Evolutionary conservation across 2,888 invertebrate species (phyloP).

Genomic region (Copidosoma aretas): DNA sequence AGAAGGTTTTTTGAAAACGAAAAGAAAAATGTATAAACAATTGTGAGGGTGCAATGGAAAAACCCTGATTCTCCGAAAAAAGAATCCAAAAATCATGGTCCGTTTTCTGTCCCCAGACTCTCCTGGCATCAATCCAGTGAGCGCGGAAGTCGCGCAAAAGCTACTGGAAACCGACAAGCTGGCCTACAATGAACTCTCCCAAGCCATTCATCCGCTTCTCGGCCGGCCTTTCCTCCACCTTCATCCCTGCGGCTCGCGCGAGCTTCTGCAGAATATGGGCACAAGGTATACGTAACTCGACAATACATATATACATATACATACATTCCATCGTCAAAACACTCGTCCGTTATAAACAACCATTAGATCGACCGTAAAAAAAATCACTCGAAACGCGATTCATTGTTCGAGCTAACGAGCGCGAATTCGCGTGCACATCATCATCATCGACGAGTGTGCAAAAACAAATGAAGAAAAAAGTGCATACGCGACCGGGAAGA

Average conservation of each 20-base stretch:
- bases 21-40: too few species aligned
- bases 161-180: constrained; percentile 41
- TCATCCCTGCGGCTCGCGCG: constrained; percentile 57
- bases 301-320: constrained; percentile 15
- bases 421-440: too few species aligned
- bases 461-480: not conserved
- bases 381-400: not conserved
- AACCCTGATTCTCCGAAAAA: too few species aligned
- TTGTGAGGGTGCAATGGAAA: too few species aligned
- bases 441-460: not conserved
- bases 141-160: constrained; percentile 52
- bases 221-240: constrained; percentile 55
- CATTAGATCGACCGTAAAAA: too few species aligned
- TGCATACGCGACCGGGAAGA: constrained; percentile 29
- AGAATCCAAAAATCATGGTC: not conserved
- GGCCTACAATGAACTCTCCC: constrained; percentile 56
- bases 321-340: constrained; percentile 29
- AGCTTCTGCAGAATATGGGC: constrained; percentile 49
- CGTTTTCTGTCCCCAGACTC: constrained; percentile 50
- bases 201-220: constrained; percentile 58
- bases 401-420: too few species aligned
- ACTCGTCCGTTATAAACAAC: too few species aligned
- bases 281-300: too few species aligned
- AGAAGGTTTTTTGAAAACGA: too few species aligned
- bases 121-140: constrained; percentile 55